phyloP scores from a whole-genome alignment of 2,797 vertebrate genomes.

The Adrianichthys oophorus region DNA sequence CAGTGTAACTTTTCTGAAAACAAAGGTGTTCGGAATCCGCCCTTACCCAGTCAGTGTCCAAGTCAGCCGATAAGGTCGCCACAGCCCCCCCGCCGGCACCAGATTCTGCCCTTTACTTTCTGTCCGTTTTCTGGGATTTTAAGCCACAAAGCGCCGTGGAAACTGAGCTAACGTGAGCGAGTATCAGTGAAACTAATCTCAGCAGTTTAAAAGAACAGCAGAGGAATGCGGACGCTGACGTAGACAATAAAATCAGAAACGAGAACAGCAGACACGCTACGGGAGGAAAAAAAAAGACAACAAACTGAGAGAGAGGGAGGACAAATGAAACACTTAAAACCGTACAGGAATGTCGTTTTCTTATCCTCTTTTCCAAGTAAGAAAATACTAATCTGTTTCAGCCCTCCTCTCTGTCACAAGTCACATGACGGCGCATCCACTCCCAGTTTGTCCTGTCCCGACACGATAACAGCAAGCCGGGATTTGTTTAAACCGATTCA shows the following conservation, averaged over 20 bases:
- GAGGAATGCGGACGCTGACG: slow-evolving; percentile 74
- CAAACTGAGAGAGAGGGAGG: neutral
- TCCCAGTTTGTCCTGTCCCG: slow-evolving; percentile 14
- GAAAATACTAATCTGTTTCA: slow-evolving; percentile 30
- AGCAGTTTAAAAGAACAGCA: slow-evolving; percentile 48
- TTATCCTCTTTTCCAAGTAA: neutral
- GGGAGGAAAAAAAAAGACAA: neutral
- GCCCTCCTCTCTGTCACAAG: slow-evolving; percentile 16
- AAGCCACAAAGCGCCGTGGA: neutral
- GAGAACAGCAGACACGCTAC: neutral
- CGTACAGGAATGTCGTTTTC: neutral
- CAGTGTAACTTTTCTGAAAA: slow-evolving; percentile 27
- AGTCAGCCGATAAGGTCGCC: slow-evolving; percentile 21
- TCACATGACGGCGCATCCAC: slow-evolving; percentile 74
- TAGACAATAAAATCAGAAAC: slow-evolving; percentile 15
- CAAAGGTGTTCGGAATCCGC: slow-evolving; percentile 36
- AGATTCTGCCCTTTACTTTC: slow-evolving; percentile 16
- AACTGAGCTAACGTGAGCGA: slow-evolving; percentile 8
- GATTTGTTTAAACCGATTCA: no score
- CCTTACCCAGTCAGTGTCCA: slow-evolving; percentile 63
- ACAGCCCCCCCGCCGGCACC: slow-evolving; percentile 2
- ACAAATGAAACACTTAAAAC: neutral
- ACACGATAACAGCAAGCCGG: no score
- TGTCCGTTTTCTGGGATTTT: no score
- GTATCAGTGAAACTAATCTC: slow-evolving; percentile 38